phyloP scores from a whole-genome alignment of 2,888 invertebrate genomes.

The Lissonota sp. region DNA sequence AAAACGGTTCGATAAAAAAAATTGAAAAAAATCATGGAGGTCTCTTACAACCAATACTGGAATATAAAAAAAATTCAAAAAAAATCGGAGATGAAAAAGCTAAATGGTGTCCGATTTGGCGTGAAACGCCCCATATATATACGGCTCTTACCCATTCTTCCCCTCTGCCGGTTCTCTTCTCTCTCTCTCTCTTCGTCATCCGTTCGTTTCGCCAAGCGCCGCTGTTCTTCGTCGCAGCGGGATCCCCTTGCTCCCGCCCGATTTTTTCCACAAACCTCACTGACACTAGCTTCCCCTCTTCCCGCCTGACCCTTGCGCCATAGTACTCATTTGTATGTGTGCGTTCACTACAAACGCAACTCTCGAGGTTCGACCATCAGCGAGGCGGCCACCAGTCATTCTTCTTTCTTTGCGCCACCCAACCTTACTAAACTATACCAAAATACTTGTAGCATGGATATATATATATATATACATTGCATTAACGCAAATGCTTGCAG shows the following conservation, averaged over 20 bases:
- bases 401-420: conserved; percentile 76
- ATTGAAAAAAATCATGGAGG: no score
- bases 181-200: conserved; percentile 44
- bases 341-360: conserved; percentile 34
- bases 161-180: conserved; percentile 26
- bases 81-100: no score
- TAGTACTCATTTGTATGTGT: neutral
- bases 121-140: no score
- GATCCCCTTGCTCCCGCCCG: conserved; percentile 40
- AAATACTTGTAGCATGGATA: conserved; percentile 34
- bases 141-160: conserved; percentile 21
- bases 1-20: no score
- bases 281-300: conserved; percentile 25
- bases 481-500: conserved; percentile 30
- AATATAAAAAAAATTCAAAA: no score
- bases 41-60: no score
- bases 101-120: no score
- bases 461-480: conserved; percentile 2
- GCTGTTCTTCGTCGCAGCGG: conserved; percentile 59
- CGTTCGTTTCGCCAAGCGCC: conserved; percentile 59
- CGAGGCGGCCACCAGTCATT: conserved; percentile 77
- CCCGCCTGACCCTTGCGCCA: neutral
- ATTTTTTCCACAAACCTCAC: neutral
- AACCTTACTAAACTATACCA: conserved; percentile 70
- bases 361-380: conserved; percentile 67